Conservation (phyloP, 2,113 vertebrate species). For the Cercopithecus mona region DNA sequence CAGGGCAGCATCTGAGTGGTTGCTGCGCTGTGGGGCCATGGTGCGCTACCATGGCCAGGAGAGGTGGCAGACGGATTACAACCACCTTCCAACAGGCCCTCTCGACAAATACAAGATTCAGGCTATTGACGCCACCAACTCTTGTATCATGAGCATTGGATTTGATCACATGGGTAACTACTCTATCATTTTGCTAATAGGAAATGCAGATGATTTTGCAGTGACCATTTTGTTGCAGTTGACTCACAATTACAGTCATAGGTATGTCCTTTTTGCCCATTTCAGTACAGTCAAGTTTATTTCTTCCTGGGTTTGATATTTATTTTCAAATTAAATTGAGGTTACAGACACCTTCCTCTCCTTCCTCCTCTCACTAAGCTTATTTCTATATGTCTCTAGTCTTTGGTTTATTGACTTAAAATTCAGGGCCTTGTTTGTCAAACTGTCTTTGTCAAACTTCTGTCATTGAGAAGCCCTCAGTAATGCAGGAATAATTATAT, state of each 20-base stretch:
- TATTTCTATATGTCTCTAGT: background rate
- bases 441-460: background rate
- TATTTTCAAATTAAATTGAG: slow-evolving; percentile 12
- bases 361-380: background rate
- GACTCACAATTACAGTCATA: background rate
- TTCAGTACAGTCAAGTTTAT: background rate
- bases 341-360: background rate
- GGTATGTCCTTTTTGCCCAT: background rate
- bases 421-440: slow-evolving; percentile 21
- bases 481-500: background rate
- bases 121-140: slow-evolving; percentile 93
- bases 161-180: slow-evolving; percentile 94
- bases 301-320: slow-evolving; percentile 15
- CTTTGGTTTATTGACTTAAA: slow-evolving; percentile 22
- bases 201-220: background rate
- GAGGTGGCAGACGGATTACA: slow-evolving; percentile 96
- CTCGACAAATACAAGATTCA: slow-evolving; percentile 92
- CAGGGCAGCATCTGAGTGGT: slow-evolving; percentile 95
- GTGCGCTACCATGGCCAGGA: slow-evolving; percentile 92
- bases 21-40: slow-evolving; percentile 94
- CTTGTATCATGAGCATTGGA: slow-evolving; percentile 96
- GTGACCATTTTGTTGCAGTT: background rate
- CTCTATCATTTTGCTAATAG: background rate
- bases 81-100: slow-evolving; percentile 90
- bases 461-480: background rate